Evolutionary conservation across 2,888 invertebrate species (phyloP), one percentile per base, ranked within the genome.

Genomic region (Miltochrista miniata): DNA sequence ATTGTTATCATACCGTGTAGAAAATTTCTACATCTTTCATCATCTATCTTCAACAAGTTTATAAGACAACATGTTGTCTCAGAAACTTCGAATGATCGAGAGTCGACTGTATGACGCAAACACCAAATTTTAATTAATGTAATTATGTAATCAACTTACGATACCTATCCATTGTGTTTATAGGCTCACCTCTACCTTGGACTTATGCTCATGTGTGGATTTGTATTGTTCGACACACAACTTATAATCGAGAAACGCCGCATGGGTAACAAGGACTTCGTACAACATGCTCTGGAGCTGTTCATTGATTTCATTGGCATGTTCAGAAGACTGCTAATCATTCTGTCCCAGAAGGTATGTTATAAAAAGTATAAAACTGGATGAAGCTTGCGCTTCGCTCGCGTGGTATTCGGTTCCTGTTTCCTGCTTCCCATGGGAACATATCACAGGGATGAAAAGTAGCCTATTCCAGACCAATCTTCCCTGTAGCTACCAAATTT

Each of bases 221-320:
- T 99, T 87, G 95, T 99, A 11, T 93, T 99, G 60, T 99, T 97
- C 76, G 99, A 99, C 86, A 99, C 99, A n/a, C 99, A 99, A 90
- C 91, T 97, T 64, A 98, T 99, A 67, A 95, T 99, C 72, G 98
- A 98, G 87, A 98, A 98, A 84, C 94, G 95, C 67, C 94, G 97
- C 59, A 93, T 94, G 87, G 98, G 99, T 55, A 98, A 94, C 92
- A 96, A 96, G 81, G 99, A 99, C 90, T 98, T 96, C 83, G 95
- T 99, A 63, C 93, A 94, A 83, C 98, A 99, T 85, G 95, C 98
- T 11, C 93, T 99, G 65, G 97, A 98, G 79, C 92, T 99, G 60
- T 99, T 99, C 93, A 95, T 99, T 76, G 99, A 99, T 86, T 96
- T 99, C 79, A 94, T 98, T 85, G 96, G 97, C 73, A 94, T 99